Conservation (phyloP, 2,797 vertebrate genomes). For the Pipistrellus nathusii region DNA sequence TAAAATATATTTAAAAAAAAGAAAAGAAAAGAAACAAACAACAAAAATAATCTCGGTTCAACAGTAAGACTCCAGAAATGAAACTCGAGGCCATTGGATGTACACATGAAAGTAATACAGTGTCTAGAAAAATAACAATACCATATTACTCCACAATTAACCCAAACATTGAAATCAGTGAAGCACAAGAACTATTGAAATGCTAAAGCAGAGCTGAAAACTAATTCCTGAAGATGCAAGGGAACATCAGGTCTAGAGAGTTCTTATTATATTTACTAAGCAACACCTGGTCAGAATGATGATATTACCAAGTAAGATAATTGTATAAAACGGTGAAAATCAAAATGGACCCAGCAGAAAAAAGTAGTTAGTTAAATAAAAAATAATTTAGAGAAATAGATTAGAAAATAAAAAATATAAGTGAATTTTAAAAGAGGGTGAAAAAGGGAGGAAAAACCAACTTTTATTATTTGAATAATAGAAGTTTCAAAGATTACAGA, state of each 20-base stretch:
- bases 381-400: constrained; percentile 8
- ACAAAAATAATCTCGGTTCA: neutral
- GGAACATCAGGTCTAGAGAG: neutral
- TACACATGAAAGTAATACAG: neutral
- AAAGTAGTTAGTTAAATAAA: neutral
- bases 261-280: neutral
- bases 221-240: neutral
- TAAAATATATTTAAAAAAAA: too few relatives aligned
- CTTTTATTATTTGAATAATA: neutral
- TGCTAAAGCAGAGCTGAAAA: neutral
- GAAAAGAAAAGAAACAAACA: too few relatives aligned
- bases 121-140: neutral
- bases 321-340: constrained; percentile 8
- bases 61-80: neutral
- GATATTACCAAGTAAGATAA: neutral
- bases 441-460: neutral
- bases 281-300: neutral
- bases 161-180: neutral
- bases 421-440: neutral
- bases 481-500: neutral
- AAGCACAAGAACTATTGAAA: neutral
- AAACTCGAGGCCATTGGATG: neutral
- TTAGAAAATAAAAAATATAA: neutral
- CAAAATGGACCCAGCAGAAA: neutral
- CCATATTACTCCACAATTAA: neutral